A percentile compares a stretch with the other conserved stretches of the same genome.
phyloP scores from a whole-genome alignment of 2,113 vertebrate species.

The human (Homo sapiens) region DNA sequence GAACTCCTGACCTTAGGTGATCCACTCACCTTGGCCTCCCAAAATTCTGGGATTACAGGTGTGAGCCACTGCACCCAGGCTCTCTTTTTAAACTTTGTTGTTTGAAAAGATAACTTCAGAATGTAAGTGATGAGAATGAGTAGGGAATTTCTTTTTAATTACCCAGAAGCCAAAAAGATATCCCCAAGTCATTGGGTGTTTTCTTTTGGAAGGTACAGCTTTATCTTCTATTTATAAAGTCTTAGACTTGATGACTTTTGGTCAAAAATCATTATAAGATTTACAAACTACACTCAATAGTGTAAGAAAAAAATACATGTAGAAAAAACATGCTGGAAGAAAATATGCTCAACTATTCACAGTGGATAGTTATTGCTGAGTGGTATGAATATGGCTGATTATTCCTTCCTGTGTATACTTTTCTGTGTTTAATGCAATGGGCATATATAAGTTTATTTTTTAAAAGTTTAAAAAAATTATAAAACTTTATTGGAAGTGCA shows the following conservation, averaged over 20 bases:
- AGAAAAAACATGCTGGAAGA: neutral
- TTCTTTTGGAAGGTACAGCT: neutral
- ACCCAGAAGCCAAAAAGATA: neutral
- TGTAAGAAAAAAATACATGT: neutral
- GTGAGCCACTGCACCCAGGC: neutral
- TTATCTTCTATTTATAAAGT: neutral
- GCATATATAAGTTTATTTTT: neutral
- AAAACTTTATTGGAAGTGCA: neutral
- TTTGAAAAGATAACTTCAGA: conserved; percentile 14
- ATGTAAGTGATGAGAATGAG: neutral
- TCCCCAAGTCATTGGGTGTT: neutral
- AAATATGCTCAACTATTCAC: neutral
- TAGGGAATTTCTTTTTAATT: conserved; percentile 8
- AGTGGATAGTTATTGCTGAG: neutral
- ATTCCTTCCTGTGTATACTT: neutral
- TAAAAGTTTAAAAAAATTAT: neutral
- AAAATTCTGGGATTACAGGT: neutral
- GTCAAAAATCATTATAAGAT: neutral
- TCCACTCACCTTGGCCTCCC: neutral
- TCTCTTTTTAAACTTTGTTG: neutral
- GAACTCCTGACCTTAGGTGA: neutral
- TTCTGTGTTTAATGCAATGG: neutral
- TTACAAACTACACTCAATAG: neutral
- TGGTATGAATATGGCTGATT: neutral
- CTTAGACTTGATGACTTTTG: neutral